These are phyloP conservation scores for Nemoura dubitans DNA, from an alignment of 2,888 invertebrate species.

Conservation along the genomic window DNA sequence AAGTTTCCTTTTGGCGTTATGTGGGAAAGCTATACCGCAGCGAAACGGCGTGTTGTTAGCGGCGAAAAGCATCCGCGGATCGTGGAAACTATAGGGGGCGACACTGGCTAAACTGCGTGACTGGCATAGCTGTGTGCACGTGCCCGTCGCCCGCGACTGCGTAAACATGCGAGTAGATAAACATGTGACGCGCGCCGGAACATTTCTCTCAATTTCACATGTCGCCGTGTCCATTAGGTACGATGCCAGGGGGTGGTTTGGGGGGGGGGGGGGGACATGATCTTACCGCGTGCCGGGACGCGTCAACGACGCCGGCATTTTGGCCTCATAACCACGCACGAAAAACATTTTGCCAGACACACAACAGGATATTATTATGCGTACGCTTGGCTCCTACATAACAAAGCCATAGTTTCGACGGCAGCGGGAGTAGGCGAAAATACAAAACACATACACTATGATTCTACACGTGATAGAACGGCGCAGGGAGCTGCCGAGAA, in stretches of 20 bases:
- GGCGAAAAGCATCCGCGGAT: background rate
- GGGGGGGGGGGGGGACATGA: background rate
- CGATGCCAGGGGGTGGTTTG: background rate
- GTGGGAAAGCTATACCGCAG: background rate
- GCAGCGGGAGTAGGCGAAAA: background rate
- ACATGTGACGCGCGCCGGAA: background rate
- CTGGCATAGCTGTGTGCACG: background rate
- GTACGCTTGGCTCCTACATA: background rate
- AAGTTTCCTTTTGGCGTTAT: background rate
- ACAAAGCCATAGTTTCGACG: background rate
- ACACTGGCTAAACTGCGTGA: background rate
- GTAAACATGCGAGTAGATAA: no score
- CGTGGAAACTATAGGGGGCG: background rate
- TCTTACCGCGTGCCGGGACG: background rate
- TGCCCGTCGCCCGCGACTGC: no score
- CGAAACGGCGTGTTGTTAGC: background rate
- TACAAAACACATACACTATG: background rate
- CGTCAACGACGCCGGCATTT: background rate
- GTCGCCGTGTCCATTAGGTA: slow-evolving; percentile 13
- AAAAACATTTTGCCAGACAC: background rate
- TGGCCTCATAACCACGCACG: background rate
- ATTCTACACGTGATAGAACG: background rate
- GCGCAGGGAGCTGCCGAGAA: background rate
- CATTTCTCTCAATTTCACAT: slow-evolving; percentile 31
- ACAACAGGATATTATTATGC: background rate